Base-by-base conservation (phyloP, 1,140 invertebrate species). In the Potamilus streckersoni region DNA sequence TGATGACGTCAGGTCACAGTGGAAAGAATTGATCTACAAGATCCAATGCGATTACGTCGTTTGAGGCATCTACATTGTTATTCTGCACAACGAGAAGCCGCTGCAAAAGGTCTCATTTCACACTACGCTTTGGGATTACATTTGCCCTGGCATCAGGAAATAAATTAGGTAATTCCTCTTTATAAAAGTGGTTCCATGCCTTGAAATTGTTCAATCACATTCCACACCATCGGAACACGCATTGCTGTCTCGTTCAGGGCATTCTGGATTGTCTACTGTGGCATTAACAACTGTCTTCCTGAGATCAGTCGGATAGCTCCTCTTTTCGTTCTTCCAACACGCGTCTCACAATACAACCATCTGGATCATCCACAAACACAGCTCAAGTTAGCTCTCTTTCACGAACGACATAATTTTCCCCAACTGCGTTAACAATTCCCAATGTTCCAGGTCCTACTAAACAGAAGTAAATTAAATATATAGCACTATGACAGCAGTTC, bases 1-100 rank as follows among this genome's bases (percentile, higher is more conserved):
- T 92, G 97, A n/a, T 93, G 98, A 89, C 91, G 98, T 56, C n/a
- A n/a, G n/a, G 96, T 98, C 65, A 95, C 96, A 77, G 96, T 96
- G 86, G 97, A 99, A 90, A 97, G 97, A 49, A 92, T 98, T 85
- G 97, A 98, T 89, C 94, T 97, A 20, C 96, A 98, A 82, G 96
- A 99, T 89, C 97, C 97, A 0, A 90, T 99, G 17, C 91, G 97
- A 2, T 89, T 98, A 23, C 92, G 97, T 15, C 92, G 98, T 4
- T 94, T 98, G 92, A 96, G 95, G 58, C 97, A 99, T 88, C 92
- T 99, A 19, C 96, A 89, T 72, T 88, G 87, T 76, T 89, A 84
- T 74, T 86, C 86, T 1, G 83, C 87, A 23, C 97, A 98, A 86
- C 91, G 96, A 70, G 96, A 97, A 20, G 93, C 84, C 8, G 84